Evolutionary conservation across 2,888 invertebrate genomes (phyloP), one percentile per base, ranked within the genome.

Genomic region (Liopterus haemorrhoidalis): DNA sequence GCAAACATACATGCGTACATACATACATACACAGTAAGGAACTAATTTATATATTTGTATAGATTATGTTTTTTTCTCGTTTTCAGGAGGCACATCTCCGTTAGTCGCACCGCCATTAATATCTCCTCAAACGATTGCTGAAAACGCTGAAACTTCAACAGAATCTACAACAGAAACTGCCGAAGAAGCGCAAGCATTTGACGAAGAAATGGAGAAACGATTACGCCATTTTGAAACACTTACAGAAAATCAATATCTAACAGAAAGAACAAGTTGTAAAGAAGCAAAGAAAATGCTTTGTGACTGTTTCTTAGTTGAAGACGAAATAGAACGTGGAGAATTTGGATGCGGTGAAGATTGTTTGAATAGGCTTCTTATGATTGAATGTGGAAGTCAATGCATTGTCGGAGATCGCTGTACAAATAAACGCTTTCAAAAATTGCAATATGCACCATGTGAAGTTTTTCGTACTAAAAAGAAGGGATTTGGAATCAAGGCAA

Each of bases 291-390:
- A 89, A 57, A 95, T 96, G 95, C 79, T 85, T 20, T 96, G 96
- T 68, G 96, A 96, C 68, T 97, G 96, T 67, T 86, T 88, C 61
- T 75, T 94, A 53, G 87, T 88, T 41, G 81, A 84, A 62, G 94
- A 94, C 56, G 96, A 96, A 62, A 75, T 88, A 52, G 78, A 79
- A 28, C 73, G 83, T 46, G 92, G 91, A 0, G 86, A 89, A 61
- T 67, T 80, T 49, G 93, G 92, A 6, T 97, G 97, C 66, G 94
- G 92, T 1, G 92, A 93, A 61, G 93, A 95, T 69, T 97, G 97
- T 68, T 77, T 97, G 22, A 97, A 97, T 73, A 81, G 95, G 62
- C 76, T 96, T 64, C 79, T 97, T n/a, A 90, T 95, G 86, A 95
- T 97, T 63, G 97, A 97, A 78, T 97, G 93, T 74, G 93, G 95